Conservation (phyloP, 2,797 vertebrate species). For the Antrozous pallidus region DNA sequence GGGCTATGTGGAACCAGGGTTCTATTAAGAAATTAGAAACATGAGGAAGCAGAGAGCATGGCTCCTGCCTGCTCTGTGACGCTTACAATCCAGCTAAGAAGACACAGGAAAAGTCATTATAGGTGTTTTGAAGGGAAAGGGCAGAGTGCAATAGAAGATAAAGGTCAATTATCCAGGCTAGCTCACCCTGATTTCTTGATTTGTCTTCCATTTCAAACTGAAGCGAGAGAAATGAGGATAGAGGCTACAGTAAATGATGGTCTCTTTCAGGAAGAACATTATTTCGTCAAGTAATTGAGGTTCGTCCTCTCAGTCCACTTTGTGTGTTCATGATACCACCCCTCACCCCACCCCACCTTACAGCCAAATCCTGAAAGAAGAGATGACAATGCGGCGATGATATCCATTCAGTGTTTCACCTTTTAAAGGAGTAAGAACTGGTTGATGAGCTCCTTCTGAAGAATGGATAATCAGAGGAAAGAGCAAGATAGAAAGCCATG, state of each 20-base stretch:
- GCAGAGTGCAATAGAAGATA: background rate
- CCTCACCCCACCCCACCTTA: background rate
- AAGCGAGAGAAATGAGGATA: background rate
- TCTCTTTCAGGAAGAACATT: background rate
- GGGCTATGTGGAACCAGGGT: background rate
- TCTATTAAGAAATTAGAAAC: background rate
- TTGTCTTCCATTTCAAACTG: conserved; percentile 12
- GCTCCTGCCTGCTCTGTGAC: background rate
- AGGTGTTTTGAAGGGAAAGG: background rate
- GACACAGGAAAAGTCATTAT: background rate
- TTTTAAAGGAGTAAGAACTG: background rate
- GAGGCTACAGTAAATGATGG: background rate
- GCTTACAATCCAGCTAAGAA: background rate
- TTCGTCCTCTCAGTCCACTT: background rate
- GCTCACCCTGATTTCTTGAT: background rate
- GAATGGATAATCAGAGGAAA: background rate
- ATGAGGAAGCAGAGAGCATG: background rate
- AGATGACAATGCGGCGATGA: background rate
- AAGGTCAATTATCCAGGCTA: background rate
- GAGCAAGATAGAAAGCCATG: background rate
- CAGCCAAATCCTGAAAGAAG: background rate
- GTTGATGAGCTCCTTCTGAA: background rate
- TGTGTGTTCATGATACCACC: background rate
- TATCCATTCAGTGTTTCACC: background rate
- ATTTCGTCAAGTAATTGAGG: background rate